Conservation (phyloP, 2,888 invertebrate genomes). For the Thera obeliscata region DNA sequence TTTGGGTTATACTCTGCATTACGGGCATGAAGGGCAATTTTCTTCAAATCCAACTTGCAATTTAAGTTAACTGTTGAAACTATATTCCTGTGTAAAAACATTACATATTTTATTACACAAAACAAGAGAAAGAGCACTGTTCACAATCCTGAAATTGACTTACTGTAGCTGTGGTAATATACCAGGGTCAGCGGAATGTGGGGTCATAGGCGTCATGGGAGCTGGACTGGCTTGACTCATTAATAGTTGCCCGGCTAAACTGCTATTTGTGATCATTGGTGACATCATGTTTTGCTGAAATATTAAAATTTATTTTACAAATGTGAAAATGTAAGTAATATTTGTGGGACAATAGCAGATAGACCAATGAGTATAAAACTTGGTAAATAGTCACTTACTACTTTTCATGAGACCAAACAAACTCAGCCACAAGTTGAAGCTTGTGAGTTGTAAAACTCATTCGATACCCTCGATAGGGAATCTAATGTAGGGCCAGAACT, state of each 20-base stretch:
- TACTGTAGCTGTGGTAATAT: constrained; percentile 97
- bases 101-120: neutral
- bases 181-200: constrained; percentile 96
- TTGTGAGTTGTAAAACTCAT: too few species aligned
- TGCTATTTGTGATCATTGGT: constrained; percentile 88
- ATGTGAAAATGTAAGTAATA: neutral
- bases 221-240: constrained; percentile 89
- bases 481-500: too few species aligned
- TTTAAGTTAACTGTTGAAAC: constrained; percentile 98
- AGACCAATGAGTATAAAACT: too few species aligned
- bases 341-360: too few species aligned
- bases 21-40: constrained; percentile 98
- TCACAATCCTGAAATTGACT: constrained; percentile 52
- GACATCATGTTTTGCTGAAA: constrained; percentile 93
- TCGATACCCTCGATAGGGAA: too few species aligned
- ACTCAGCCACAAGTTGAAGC: too few species aligned
- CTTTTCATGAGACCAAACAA: too few species aligned
- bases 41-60: constrained; percentile 97
- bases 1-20: constrained; percentile 99
- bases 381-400: too few species aligned
- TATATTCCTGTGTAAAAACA: constrained; percentile 90
- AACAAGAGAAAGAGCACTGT: neutral
- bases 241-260: constrained; percentile 85
- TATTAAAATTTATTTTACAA: neutral
- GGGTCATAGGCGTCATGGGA: constrained; percentile 95